These are phyloP conservation scores for Didymodactylos carnosus DNA, from an alignment of 2,888 invertebrate genomes.

Conservation along the genomic window DNA sequence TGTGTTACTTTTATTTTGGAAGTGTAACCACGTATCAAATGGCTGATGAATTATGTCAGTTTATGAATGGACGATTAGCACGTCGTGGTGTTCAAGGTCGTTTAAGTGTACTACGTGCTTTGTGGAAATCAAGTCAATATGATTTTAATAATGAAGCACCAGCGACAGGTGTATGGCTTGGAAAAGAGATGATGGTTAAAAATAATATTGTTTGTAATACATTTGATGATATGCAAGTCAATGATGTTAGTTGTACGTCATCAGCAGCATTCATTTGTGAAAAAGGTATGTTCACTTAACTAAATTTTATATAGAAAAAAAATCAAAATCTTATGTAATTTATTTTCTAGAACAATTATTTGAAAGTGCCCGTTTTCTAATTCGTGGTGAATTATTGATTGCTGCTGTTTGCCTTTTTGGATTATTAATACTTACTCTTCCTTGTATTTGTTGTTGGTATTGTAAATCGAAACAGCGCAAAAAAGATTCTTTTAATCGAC, in stretches of 20 bases:
- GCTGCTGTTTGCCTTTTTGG: not conserved
- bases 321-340: not conserved
- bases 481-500: constrained; percentile 12
- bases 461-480: constrained; percentile 1
- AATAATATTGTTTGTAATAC: not conserved
- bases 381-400: not conserved
- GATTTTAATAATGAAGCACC: constrained; percentile 1
- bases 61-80: constrained; percentile 3
- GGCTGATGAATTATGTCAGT: constrained; percentile 3
- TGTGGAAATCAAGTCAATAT: constrained; percentile 2
- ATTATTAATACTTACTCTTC: not conserved
- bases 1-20: constrained; percentile 11
- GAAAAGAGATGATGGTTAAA: no score
- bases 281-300: constrained; percentile 1
- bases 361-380: not conserved
- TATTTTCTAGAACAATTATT: not conserved
- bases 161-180: not conserved
- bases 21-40: constrained; percentile 3
- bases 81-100: constrained; percentile 1
- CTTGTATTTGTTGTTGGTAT: not conserved
- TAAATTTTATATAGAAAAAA: not conserved
- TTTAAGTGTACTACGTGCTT: not conserved
- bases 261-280: constrained; percentile 10
- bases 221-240: constrained; percentile 5
- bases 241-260: not conserved